Conservation (phyloP, 2,797 vertebrate genomes). For the Hylomyscus alleni region DNA sequence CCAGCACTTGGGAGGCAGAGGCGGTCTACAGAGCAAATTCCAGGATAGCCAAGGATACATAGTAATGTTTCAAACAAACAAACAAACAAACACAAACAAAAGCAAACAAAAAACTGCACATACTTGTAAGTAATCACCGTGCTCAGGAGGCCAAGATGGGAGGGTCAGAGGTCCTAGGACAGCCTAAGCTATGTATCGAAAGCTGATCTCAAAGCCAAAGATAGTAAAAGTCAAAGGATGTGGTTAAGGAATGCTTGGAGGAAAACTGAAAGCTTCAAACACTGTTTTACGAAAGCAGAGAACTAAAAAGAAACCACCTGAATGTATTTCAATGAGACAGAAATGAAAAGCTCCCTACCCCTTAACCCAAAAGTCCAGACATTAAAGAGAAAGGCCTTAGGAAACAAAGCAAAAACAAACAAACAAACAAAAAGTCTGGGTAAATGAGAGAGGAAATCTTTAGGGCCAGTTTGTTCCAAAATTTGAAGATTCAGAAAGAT, state of each 20-base stretch:
- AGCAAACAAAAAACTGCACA: not conserved
- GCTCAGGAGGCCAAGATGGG: not conserved
- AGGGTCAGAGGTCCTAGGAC: not conserved
- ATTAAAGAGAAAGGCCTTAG: not conserved
- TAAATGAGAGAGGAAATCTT: not conserved
- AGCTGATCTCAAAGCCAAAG: not conserved
- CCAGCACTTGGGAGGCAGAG: not conserved
- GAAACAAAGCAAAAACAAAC: not conserved
- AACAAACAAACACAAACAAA: not conserved
- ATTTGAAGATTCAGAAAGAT: conserved; percentile 5
- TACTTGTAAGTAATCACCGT: not conserved
- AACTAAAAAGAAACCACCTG: not conserved
- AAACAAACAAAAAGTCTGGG: not conserved
- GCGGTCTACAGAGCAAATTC: not conserved
- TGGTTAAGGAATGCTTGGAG: not conserved
- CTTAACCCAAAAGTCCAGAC: not conserved
- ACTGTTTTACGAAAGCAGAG: not conserved
- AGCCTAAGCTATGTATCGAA: not conserved
- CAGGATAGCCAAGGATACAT: not conserved
- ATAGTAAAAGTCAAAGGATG: not conserved
- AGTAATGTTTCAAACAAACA: not conserved
- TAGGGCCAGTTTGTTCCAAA: not conserved
- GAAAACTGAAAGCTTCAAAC: not conserved
- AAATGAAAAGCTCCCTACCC: not conserved
- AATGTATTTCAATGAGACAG: not conserved